Conservation (phyloP, 2,888 invertebrate genomes). For the Drosophila cognata region DNA sequence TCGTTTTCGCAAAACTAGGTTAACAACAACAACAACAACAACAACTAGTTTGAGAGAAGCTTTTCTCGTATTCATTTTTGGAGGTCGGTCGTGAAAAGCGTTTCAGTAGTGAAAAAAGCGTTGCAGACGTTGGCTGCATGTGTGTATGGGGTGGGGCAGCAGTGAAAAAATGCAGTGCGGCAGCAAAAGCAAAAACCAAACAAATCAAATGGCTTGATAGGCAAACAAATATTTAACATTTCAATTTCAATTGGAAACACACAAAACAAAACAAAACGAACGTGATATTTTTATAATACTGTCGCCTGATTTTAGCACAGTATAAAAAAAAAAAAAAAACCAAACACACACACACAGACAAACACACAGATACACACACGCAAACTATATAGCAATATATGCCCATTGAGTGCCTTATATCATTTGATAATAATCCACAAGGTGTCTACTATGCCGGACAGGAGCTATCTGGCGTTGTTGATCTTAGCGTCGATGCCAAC, state of each 20-base stretch:
- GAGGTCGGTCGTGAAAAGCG: slow-evolving; percentile 56
- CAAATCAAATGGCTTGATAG: slow-evolving; percentile 72
- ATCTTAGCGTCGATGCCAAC: slow-evolving; percentile 84
- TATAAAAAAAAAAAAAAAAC: slow-evolving; percentile 30
- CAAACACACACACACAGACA: slow-evolving; percentile 42
- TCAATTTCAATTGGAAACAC: slow-evolving; percentile 47
- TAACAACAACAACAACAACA: slow-evolving; percentile 29
- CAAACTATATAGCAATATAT: slow-evolving; percentile 78
- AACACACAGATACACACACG: slow-evolving; percentile 33
- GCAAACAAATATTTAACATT: slow-evolving; percentile 54
- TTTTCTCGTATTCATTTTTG: slow-evolving; percentile 37
- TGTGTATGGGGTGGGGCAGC: slow-evolving; percentile 61
- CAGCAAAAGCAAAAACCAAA: slow-evolving; percentile 54
- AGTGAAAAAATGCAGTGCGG: slow-evolving; percentile 72
- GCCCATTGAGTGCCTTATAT: slow-evolving; percentile 85
- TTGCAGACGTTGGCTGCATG: slow-evolving; percentile 65
- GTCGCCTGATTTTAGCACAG: slow-evolving; percentile 73
- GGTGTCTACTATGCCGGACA: slow-evolving; percentile 85
- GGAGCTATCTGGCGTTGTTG: slow-evolving; percentile 84
- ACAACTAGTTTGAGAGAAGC: slow-evolving; percentile 18
- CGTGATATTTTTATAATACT: slow-evolving; percentile 73
- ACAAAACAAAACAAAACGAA: slow-evolving; percentile 44
- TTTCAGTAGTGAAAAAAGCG: slow-evolving; percentile 59
- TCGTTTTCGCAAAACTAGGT: slow-evolving; percentile 55
- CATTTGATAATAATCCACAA: slow-evolving; percentile 85